Evolutionary conservation across 2,888 invertebrate species (phyloP), one percentile per base, ranked within the genome.

Genomic region (Pollenia angustigena): DNA sequence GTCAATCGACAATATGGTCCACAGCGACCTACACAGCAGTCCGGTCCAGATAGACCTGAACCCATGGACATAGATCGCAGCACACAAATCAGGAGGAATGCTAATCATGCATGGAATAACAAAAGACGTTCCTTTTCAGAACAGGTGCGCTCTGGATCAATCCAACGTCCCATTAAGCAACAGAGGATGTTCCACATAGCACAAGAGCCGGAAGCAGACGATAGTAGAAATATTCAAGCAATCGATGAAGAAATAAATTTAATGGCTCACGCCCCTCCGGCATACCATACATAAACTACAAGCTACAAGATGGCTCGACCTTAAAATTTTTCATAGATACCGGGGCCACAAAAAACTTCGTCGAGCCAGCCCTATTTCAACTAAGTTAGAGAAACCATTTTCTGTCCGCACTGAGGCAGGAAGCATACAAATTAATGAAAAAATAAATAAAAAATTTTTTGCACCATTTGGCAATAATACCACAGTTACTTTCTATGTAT

Each of bases 211-310:
- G 10, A 18, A 23, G 56, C 9, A 11, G 23, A 7, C 1, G 23
- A 71, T 12, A 18, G 32, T 32, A 32, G 32, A 32, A 32, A 32
- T 6, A 32, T 32, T 32, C 4, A 71, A 42, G 54, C 14, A 52
- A 69, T 12, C 18, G 40, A 48, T 14, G 50, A 80, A 4, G 69
- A 56, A 18, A 48, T 60, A 48, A 74, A 74, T 50, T 60, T 50
- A 40, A 75, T 40, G 11, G 48, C 46, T 62, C 60, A 50, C 40
- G 50, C 32, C 42, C 42, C 23, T 46, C 48, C 58, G 56, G 69
- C 83, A 12, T 83, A 60, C 78, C 83, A 68, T 83, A 83, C 83
- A 2, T 80, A 85, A 68, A 71, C 42, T 18, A 71, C 42, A 54
- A 48, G 3, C 11, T 48, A 60, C 32, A 40, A 46, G 74, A 72